Conservation (phyloP, 1,140 invertebrate species). For the Leptinotarsa texana region DNA sequence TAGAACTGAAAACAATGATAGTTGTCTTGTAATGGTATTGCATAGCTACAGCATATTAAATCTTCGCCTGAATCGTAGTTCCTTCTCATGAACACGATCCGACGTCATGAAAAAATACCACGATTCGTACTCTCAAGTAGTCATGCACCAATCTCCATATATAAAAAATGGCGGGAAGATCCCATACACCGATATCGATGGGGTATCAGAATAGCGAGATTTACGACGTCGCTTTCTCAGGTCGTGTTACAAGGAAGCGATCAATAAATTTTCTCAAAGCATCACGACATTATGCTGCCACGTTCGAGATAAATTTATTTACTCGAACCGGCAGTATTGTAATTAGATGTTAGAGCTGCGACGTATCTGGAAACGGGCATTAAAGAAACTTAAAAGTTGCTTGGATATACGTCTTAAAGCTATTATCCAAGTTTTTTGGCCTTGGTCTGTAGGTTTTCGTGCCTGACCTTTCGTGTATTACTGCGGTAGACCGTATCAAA, state of each 20-base stretch:
- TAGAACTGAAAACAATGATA: too few relatives aligned
- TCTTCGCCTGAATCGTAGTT: neutral
- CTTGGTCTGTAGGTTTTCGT: too few relatives aligned
- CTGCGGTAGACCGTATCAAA: too few relatives aligned
- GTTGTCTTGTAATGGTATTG: too few relatives aligned
- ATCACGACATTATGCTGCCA: constrained; percentile 16
- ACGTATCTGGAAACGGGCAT: neutral
- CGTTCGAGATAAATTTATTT: neutral
- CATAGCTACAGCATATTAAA: neutral
- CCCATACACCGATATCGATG: constrained; percentile 5
- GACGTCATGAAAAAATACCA: neutral
- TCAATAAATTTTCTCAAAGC: constrained; percentile 23
- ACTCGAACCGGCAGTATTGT: neutral
- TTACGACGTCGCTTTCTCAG: constrained; percentile 17
- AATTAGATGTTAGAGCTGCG: neutral
- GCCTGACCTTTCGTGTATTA: too few relatives aligned
- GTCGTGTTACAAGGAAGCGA: constrained; percentile 23
- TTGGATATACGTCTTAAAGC: too few relatives aligned
- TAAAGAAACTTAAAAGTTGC: too few relatives aligned
- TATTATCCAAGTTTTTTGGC: too few relatives aligned
- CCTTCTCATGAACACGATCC: neutral
- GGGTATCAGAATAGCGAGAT: constrained; percentile 19
- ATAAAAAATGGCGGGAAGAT: constrained; percentile 21
- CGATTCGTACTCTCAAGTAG: constrained; percentile 3
- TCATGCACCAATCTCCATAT: constrained; percentile 20